These are phyloP conservation scores for Drosophila pandora DNA, from an alignment of 1,140 invertebrate species.

Conservation along the genomic window DNA sequence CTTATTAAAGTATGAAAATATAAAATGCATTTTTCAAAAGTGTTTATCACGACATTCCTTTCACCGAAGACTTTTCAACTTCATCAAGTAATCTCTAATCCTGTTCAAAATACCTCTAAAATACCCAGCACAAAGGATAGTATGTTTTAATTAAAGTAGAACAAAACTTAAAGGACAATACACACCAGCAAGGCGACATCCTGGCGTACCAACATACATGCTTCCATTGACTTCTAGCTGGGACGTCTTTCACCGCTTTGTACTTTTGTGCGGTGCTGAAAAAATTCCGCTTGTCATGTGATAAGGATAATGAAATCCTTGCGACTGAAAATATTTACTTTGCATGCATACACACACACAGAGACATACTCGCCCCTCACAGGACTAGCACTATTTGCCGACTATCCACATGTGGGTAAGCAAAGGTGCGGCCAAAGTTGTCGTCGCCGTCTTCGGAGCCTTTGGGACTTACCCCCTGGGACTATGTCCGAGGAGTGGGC, in stretches of 20 bases:
- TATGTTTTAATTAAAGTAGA: constrained; percentile 70
- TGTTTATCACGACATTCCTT: too few relatives aligned
- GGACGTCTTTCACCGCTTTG: constrained; percentile 57
- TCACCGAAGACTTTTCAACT: background rate
- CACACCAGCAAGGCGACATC: constrained; percentile 43
- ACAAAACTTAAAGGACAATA: constrained; percentile 76
- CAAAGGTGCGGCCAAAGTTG: constrained; percentile 74
- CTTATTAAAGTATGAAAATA: background rate
- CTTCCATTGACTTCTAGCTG: constrained; percentile 19
- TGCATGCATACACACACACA: constrained; percentile 36
- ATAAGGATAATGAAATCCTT: constrained; percentile 84
- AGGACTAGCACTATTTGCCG: constrained; percentile 52
- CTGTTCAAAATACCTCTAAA: background rate
- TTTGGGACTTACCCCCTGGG: constrained; percentile 47
- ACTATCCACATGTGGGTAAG: constrained; percentile 57
- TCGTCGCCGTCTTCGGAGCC: constrained; percentile 67
- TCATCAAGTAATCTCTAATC: background rate
- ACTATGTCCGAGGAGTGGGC: constrained; percentile 8
- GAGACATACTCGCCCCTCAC: background rate
- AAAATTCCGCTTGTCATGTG: constrained; percentile 75
- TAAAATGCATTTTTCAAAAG: background rate
- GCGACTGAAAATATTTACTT: constrained; percentile 75
- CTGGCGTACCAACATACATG: constrained; percentile 29
- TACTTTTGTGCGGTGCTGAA: constrained; percentile 58
- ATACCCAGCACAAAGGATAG: constrained; percentile 15